Conservation (phyloP, 2,797 vertebrate genomes). For the Anolis apletophallus region DNA sequence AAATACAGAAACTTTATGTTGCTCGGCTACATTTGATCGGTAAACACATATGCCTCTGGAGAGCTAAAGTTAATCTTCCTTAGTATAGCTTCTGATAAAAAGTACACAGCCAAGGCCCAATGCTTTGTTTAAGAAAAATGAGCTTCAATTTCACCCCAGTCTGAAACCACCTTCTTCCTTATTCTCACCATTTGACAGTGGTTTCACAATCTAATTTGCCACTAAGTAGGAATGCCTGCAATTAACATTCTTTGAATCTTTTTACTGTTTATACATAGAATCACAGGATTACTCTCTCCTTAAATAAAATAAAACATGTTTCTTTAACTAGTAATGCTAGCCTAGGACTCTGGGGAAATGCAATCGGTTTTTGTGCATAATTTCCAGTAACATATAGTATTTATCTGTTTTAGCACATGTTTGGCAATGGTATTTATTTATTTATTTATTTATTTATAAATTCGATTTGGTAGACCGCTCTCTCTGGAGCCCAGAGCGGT, state of each 20-base stretch:
- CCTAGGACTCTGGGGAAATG: too few relatives aligned
- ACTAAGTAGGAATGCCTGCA: not conserved
- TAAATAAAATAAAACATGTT: not conserved
- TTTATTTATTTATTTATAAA: too few relatives aligned
- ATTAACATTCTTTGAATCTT: too few relatives aligned
- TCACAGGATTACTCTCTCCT: not conserved
- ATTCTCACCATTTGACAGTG: not conserved
- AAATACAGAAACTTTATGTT: conserved; percentile 41
- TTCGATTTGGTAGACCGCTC: too few relatives aligned
- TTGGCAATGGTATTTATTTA: too few relatives aligned
- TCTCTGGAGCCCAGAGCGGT: too few relatives aligned
- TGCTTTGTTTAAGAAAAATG: fast-evolving
- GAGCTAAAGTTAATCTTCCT: conserved; percentile 7
- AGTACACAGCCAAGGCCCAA: not conserved
- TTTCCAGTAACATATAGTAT: too few relatives aligned
- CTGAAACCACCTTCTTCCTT: not conserved
- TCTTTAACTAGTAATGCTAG: not conserved
- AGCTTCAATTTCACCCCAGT: not conserved
- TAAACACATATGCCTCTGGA: conserved; percentile 33
- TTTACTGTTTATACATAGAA: not conserved
- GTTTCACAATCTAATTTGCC: not conserved
- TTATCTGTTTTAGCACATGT: too few relatives aligned
- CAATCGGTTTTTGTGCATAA: too few relatives aligned
- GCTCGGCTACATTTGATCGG: conserved; percentile 53
- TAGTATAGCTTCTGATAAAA: not conserved